Evolutionary conservation across 1,140 invertebrate species (phyloP).

Genomic region (Chrysopa pallens): DNA sequence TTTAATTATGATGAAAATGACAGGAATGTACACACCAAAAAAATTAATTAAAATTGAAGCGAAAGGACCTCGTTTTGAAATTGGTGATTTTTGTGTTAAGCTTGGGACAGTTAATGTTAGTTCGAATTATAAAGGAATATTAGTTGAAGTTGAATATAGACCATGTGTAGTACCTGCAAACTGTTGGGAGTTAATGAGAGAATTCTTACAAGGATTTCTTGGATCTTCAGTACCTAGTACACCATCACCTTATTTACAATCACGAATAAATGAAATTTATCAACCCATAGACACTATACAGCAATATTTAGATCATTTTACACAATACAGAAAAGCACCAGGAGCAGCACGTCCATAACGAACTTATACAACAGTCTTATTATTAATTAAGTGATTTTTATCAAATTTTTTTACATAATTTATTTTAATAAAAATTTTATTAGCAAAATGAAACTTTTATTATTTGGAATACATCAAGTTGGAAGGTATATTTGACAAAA

Average conservation of each 20-base stretch:
- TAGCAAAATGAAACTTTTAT: no score
- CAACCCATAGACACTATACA: conserved; percentile 81
- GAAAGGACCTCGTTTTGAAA: conserved; percentile 80
- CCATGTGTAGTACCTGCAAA: conserved; percentile 71
- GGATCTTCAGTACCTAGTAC: conserved; percentile 51
- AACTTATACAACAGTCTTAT: no score
- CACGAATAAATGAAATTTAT: conserved; percentile 71
- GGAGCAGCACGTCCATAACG: conserved; percentile 11
- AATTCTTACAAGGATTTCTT: conserved; percentile 83
- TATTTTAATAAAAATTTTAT: no score
- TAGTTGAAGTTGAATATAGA: conserved; percentile 89
- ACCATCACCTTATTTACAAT: conserved; percentile 42
- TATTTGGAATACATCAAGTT: no score
- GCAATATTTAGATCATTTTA: conserved; percentile 91
- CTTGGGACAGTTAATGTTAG: conserved; percentile 83
- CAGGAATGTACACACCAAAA: conserved; percentile 71
- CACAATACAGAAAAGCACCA: conserved; percentile 61
- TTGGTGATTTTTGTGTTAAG: conserved; percentile 89
- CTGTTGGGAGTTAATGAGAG: conserved; percentile 82
- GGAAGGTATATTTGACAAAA: no score
- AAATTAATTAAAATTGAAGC: conserved; percentile 74
- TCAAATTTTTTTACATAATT: no score
- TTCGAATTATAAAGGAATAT: conserved; percentile 83
- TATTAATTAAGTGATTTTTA: no score
- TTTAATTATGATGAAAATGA: conserved; percentile 75